Percentiles rank a stretch among this genome's conserved stretches.
Conservation (phyloP, 2,888 invertebrate species). For the Balanococcus diminutus region DNA sequence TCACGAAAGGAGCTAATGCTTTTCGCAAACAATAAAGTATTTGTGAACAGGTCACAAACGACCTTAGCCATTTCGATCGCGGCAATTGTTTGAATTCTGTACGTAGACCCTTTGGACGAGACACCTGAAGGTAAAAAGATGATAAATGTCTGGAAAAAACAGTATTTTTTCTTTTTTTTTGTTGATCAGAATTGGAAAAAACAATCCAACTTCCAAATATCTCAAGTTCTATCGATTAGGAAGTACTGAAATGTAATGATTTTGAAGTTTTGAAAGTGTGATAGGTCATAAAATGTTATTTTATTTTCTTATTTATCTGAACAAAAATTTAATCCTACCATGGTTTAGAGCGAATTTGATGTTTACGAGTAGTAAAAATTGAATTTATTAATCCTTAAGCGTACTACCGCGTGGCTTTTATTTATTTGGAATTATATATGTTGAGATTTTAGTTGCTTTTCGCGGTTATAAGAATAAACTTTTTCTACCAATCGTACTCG, state of each 20-base stretch:
- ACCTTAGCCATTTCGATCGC: neutral
- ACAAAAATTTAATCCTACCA: neutral
- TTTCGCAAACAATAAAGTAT: slow-evolving; percentile 20
- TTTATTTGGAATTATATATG: neutral
- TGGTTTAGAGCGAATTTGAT: neutral
- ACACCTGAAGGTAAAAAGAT: neutral
- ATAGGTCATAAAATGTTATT: neutral
- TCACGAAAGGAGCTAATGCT: slow-evolving; percentile 22
- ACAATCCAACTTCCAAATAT: neutral
- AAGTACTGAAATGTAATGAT: neutral
- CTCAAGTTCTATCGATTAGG: neutral
- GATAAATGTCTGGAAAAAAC: neutral
- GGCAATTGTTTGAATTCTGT: neutral
- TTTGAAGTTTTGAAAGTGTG: neutral
- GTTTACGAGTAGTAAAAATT: slow-evolving; percentile 32
- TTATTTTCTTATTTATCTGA: slow-evolving; percentile 18
- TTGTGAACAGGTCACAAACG: slow-evolving; percentile 5
- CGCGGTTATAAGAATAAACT: neutral
- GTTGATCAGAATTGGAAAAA: too few species aligned
- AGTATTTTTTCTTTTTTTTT: too few species aligned
- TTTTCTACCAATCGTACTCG: neutral
- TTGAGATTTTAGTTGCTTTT: neutral
- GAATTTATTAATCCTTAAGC: slow-evolving; percentile 22
- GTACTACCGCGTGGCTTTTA: neutral
- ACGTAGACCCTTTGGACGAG: neutral